Base-by-base conservation (phyloP, 2,113 vertebrate genomes). In the Motacilla alba region DNA sequence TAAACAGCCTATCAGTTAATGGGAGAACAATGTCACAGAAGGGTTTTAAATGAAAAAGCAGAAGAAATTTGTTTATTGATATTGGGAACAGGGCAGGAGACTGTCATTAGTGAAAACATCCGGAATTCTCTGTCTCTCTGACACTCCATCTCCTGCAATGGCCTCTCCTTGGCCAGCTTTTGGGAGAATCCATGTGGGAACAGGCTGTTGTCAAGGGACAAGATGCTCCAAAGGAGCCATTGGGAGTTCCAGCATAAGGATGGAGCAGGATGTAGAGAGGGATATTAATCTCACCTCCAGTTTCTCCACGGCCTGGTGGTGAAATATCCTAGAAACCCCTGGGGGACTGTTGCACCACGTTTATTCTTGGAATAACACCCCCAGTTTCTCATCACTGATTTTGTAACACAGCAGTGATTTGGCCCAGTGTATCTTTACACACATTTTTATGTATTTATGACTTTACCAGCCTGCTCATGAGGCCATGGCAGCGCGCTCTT, bases 401-500 rank as follows among this genome's bases (percentile, higher is more conserved):
- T 86, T 4, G 2, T n/a, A 85, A 88, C 17, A 18, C 17, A 56
- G 1, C 33, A n/a, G 30, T 19, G 78, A 50, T 19, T 1, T 1
- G 24, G 24, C 43, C 63, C 46, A 58, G 13, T 43, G 7, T 21
- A 6, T 14, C 1, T 87, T 39, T 87, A 21, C 15, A 52, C 7
- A 37, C 4, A 21, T 52, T 60, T 74, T 46, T 12, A 4, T 33
- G 2, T 17, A 64, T 72, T 66, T 5, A 30, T 31, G 35, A 17
- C 47, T 49, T 31, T 2, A 37, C 14, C 21, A 50, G 21, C 46
- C 63, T 41, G 16, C 37, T n/a, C 2, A 0, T 1, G 15, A 49
- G 33, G 15, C 21, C 26, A 0, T 7, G 33, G 47, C 77, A 64
- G 9, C 0, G 0, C 28, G 69, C 39, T 4, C 33, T 50, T 35